Evolutionary conservation across 2,113 vertebrate species (phyloP), one percentile per base, ranked within the genome.

Genomic region (Poicephalus gulielmi): DNA sequence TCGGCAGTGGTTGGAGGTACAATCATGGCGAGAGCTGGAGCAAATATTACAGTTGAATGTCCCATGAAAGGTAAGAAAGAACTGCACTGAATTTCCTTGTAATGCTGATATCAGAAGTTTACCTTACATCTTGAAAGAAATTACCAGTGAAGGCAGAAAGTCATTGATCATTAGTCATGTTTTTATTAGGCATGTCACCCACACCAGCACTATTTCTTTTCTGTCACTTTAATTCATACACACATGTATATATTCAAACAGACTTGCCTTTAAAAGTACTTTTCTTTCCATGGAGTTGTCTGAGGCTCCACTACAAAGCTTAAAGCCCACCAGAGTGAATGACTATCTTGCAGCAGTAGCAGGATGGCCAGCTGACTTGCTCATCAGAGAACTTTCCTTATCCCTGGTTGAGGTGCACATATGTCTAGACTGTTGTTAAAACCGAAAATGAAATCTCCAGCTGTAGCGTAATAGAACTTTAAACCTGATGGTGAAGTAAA

Each of bases 1-100:
- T 98, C 93, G 0, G 84, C 97, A 17, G 88, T 96, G 63, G 98
- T 99, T 55, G 99, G 99, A 60, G 97, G 98, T 67, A 92, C 76
- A 23, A 68, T 99, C 28, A n/a, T 92, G 64, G 96, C 97, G 50
- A 97, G 96, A 77, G 49, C 24, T 1, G 98, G 97, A 86, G 91
- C 97, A 70, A 98, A 98, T 73, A 66, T 99, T 90, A 98, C 89
- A 3, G 91, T 99, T 94, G 97, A 95, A 69, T 99, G 99, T 92
- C 98, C 98, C 6, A 98, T 98, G 41, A 98, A 95, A 97, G 99
- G 99, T 99, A 95, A 96, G 98, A 77, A 49, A 95, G 68, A 59
- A 39, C 35, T 55, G 22, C 28, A 17, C 17, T 60, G 53, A 80
- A 6, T 0, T 89, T 83, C 22, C 60, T 31, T 90, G 20, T 83